These are phyloP conservation scores for Latheticus oryzae DNA, from an alignment of 2,888 invertebrate species.

Conservation along the genomic window DNA sequence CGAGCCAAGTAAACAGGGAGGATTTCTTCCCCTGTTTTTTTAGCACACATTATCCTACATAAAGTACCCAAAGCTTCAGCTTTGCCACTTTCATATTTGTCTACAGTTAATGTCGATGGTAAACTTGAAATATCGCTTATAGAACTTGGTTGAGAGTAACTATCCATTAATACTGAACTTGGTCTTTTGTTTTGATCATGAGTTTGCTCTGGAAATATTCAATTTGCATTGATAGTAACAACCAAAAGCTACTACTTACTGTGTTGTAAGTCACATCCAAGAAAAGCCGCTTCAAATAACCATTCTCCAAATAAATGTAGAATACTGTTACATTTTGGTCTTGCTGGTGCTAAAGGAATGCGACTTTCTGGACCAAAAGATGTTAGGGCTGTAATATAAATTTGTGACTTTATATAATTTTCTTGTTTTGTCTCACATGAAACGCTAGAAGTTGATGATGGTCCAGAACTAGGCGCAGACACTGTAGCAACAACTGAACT, in stretches of 20 bases:
- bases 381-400: conserved; percentile 69
- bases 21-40: conserved; percentile 94
- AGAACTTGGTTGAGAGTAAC: conserved; percentile 74
- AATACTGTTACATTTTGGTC: conserved; percentile 95
- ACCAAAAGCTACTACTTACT: conserved; percentile 59
- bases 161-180: conserved; percentile 75
- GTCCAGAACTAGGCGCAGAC: conserved; percentile 77
- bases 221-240: too few species aligned
- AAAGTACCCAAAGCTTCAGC: conserved; percentile 96
- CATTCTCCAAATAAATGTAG: conserved; percentile 96
- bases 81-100: conserved; percentile 85
- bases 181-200: conserved; percentile 72
- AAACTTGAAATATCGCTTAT: conserved; percentile 76
- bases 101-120: conserved; percentile 77
- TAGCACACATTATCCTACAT: conserved; percentile 95
- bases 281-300: conserved; percentile 95
- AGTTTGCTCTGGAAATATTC: conserved; percentile 61
- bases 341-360: conserved; percentile 75
- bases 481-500: conserved; percentile 75
- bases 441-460: conserved; percentile 75
- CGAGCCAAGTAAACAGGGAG: conserved; percentile 92
- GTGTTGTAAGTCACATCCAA: conserved; percentile 76
- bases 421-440: conserved; percentile 68
- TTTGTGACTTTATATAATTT: not conserved
- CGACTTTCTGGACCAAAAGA: conserved; percentile 65